Base-by-base conservation (phyloP, 2,797 vertebrate genomes). In the Sebastes diploproa region DNA sequence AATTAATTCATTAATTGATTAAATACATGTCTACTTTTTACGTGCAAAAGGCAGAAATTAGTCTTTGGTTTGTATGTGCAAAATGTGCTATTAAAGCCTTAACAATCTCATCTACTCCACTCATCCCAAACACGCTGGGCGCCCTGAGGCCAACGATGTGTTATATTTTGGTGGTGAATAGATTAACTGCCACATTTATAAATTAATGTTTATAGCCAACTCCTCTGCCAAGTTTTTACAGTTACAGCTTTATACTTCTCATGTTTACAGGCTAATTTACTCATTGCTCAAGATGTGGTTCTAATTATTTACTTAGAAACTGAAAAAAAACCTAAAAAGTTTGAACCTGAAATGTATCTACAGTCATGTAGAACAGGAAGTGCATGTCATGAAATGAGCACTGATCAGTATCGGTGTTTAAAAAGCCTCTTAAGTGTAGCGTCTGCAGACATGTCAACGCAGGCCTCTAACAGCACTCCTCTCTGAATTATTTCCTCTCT, bases 401-500 rank as follows among this genome's bases (percentile, higher is more conserved):
- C 22, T 8, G 25, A 58, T 42, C 64, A 34, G 46, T 25, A 56
- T 66, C 12, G 14, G 38, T 56, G 11, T 32, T 16, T 58, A 20
- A 62, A 25, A 38, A 42, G 30, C 52, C 22, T 23, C 22, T 12
- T 30, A 38, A 23, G 60, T 71, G 75, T 29, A 34, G 34, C 42
- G 73, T 66, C 78, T 58, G 61, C 70, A 75, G 71, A 83, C 52
- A 70, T 82, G 82, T 79, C 73, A 58, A 11, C 14, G 3, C 20
- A 22, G 38, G 59, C 70, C 52, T 68, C 11, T 54, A 20, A 70
- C 74, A 46, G 83, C 81, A 69, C 78, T 79, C 61, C 59, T 79
- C 75, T 79, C 67, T 81, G 80, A 89, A 81, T 88, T 73, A 76
- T 80, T 79, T 56, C 74, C 60, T 73, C 67, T 79, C 46, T 63